Evolutionary conservation across 1,140 invertebrate genomes (phyloP).

Genomic region (Oreohelix idahoensis): DNA sequence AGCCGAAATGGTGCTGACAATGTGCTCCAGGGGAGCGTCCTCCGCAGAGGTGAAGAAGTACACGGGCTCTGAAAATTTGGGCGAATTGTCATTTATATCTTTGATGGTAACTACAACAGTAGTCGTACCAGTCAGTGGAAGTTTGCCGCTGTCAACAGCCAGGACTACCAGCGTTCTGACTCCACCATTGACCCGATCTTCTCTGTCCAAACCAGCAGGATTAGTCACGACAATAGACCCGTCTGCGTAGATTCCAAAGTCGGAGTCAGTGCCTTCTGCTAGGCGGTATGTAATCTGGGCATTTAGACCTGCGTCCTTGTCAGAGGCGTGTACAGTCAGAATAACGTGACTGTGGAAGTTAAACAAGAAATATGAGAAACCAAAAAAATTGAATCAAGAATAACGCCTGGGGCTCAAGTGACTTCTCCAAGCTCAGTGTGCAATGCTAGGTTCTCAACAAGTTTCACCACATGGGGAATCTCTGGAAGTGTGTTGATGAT

Average conservation of each 20-base stretch:
- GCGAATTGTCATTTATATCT: constrained; percentile 77
- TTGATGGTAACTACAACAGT: constrained; percentile 76
- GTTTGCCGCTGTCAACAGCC: constrained; percentile 76
- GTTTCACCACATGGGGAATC: too few relatives aligned
- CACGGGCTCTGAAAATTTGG: constrained; percentile 54
- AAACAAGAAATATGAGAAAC: too few relatives aligned
- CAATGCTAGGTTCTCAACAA: too few relatives aligned
- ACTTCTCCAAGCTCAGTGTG: too few relatives aligned
- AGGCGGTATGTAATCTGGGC: constrained; percentile 74
- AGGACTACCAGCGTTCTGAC: constrained; percentile 78
- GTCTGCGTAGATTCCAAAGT: constrained; percentile 49
- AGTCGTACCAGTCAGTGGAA: constrained; percentile 71
- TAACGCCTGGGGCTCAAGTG: too few relatives aligned
- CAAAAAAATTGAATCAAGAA: too few relatives aligned
- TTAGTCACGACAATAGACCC: constrained; percentile 52
- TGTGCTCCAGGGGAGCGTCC: constrained; percentile 81
- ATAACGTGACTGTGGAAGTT: constrained; percentile 42
- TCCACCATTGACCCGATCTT: constrained; percentile 67
- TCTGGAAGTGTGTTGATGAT: too few relatives aligned
- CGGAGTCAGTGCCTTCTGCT: constrained; percentile 75
- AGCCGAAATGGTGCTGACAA: constrained; percentile 86
- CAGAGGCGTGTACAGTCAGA: constrained; percentile 80
- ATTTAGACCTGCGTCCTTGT: constrained; percentile 90
- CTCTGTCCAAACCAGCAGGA: constrained; percentile 64
- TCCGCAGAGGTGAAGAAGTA: constrained; percentile 77